These are phyloP conservation scores for Antedon mediterranea DNA, from an alignment of 53 echinoderm and acorn worm species.

Conservation along the genomic window DNA sequence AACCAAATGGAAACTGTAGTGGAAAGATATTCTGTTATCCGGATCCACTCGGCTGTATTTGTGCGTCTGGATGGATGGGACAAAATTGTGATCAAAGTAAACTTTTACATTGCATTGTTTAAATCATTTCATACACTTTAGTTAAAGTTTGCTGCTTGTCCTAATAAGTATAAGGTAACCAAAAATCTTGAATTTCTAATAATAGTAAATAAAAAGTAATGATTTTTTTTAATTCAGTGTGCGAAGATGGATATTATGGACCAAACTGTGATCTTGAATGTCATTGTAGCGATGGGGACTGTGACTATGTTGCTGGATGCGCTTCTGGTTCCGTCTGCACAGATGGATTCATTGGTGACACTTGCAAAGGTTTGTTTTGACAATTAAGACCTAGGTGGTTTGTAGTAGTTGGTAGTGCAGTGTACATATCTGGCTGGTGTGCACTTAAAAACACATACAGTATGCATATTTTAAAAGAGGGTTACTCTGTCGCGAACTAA, in stretches of 20 bases:
- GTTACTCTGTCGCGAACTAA: too few species aligned
- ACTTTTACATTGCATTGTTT: too few species aligned
- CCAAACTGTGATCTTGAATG: background rate
- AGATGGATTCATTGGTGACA: background rate
- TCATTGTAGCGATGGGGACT: background rate
- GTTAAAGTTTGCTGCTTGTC: too few species aligned
- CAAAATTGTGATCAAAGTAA: background rate
- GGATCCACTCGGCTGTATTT: background rate
- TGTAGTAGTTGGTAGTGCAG: too few species aligned
- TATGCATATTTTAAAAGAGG: too few species aligned
- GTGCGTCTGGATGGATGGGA: background rate
- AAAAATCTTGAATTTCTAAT: too few species aligned
- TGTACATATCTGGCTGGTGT: too few species aligned
- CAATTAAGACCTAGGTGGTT: too few species aligned
- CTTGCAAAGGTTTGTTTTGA: background rate
- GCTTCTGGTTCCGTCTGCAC: background rate
- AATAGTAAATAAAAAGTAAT: too few species aligned
- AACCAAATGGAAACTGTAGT: background rate
- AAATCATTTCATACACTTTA: too few species aligned
- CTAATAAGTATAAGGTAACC: too few species aligned
- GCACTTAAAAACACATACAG: too few species aligned
- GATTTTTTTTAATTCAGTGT: background rate
- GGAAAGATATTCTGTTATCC: background rate
- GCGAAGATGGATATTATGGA: background rate
- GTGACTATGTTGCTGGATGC: background rate